Percentiles rank a stretch among this genome's conserved stretches.
Conservation (phyloP, 37 sponge, comb jelly and placozoan genomes). For the Halisarca cf. caerulea region DNA sequence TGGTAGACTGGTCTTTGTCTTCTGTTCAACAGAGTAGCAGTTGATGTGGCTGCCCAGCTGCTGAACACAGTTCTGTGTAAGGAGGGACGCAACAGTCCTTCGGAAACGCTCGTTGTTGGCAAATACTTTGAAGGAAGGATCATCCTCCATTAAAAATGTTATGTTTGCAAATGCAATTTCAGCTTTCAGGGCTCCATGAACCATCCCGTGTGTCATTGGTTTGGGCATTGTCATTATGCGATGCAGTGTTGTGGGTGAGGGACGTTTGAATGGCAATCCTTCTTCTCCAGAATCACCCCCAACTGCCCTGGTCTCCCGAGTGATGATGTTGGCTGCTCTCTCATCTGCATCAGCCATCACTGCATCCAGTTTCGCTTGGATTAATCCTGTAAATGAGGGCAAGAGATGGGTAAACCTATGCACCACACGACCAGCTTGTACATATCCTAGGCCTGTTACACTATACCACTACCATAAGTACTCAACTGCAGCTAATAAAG, state of each 20-base stretch:
- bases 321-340: neutral
- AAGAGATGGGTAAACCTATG: too few relatives aligned
- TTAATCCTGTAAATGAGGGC: neutral
- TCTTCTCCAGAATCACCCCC: too few relatives aligned
- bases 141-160: neutral
- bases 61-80: conserved; percentile 6
- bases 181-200: conserved; percentile 9
- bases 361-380: neutral
- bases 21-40: neutral
- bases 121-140: neutral
- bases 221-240: neutral
- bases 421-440: too few relatives aligned
- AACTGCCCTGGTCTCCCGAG: too few relatives aligned
- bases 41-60: neutral
- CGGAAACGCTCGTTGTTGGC: neutral
- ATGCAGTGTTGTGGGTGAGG: conserved; percentile 10
- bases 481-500: too few relatives aligned
- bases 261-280: too few relatives aligned
- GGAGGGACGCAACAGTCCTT: neutral
- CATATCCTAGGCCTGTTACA: too few relatives aligned
- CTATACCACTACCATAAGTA: too few relatives aligned
- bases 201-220: conserved; percentile 2
- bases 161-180: conserved; percentile 16
- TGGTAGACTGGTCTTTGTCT: neutral
- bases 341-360: neutral